Evolutionary conservation across 1,140 invertebrate genomes (phyloP).

Genomic region (Dryas iulia): DNA sequence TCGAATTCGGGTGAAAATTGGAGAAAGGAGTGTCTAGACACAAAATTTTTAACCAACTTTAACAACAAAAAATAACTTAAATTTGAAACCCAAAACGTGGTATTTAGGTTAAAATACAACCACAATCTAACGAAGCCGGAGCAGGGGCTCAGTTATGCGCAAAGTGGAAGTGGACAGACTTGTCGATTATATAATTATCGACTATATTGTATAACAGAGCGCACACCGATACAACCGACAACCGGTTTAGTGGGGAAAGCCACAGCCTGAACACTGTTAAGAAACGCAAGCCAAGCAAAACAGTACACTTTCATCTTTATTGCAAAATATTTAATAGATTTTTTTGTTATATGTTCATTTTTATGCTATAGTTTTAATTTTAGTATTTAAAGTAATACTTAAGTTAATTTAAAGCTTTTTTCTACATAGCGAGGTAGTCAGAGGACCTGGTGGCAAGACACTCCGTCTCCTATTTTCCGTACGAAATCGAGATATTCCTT

Average conservation of each 20-base stretch:
- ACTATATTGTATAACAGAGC: conserved; percentile 27
- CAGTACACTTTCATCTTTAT: neutral
- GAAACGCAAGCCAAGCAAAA: neutral
- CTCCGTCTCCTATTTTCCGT: no score
- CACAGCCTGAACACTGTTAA: neutral
- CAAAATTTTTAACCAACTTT: no score
- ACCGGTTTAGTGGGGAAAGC: conserved; percentile 26
- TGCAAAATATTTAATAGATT: neutral
- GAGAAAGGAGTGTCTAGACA: no score
- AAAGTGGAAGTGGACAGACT: conserved; percentile 9
- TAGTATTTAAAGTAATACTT: no score
- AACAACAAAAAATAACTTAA: neutral
- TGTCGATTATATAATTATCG: conserved; percentile 26
- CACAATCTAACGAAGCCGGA: neutral
- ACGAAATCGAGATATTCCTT: no score
- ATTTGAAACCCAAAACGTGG: neutral
- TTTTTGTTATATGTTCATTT: no score
- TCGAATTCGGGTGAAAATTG: no score
- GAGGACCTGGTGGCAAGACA: no score
- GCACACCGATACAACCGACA: conserved; percentile 4
- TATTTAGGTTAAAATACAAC: neutral
- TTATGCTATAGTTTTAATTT: no score
- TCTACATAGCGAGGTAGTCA: no score
- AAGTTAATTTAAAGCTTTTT: no score
- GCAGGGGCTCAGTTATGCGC: conserved; percentile 2